Evolutionary conservation across 2,888 invertebrate species (phyloP).

Genomic region (Lucinisca nassula): DNA sequence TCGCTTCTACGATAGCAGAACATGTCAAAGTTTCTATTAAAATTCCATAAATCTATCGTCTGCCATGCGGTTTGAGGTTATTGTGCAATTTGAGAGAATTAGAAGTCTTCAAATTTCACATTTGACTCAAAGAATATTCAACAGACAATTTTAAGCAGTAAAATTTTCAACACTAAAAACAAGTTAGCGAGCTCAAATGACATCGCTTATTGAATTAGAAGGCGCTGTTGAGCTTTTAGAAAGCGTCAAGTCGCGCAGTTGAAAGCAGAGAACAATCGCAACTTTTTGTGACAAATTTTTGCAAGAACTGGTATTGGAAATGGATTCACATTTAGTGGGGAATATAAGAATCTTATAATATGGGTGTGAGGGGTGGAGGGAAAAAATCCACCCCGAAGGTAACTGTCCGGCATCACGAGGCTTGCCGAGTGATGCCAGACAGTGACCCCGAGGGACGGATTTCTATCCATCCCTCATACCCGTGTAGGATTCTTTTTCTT

Average conservation of each 20-base stretch:
- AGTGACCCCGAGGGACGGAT: too few species aligned
- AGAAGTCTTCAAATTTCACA: slow-evolving; percentile 7
- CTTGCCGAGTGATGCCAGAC: too few species aligned
- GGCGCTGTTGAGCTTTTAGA: neutral
- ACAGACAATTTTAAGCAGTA: slow-evolving; percentile 8
- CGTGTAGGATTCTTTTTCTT: too few species aligned
- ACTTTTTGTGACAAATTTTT: too few species aligned
- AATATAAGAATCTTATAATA: too few species aligned
- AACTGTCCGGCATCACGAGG: too few species aligned
- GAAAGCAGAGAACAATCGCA: neutral
- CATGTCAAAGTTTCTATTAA: neutral
- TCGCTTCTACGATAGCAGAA: neutral
- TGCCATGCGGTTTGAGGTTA: slow-evolving; percentile 11
- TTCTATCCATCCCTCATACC: too few species aligned
- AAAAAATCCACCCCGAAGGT: too few species aligned
- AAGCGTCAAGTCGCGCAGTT: neutral
- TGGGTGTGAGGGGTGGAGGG: too few species aligned
- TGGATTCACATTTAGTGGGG: too few species aligned
- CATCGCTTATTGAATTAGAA: slow-evolving; percentile 14
- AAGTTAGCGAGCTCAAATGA: slow-evolving; percentile 1
- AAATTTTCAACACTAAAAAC: neutral
- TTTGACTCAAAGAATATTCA: slow-evolving; percentile 13
- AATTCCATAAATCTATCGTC: slow-evolving; percentile 16
- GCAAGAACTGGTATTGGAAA: too few species aligned
- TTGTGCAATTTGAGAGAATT: slow-evolving; percentile 17